Evolutionary conservation across 2,113 vertebrate species (phyloP), one percentile per base, ranked within the genome.

Genomic region (Antennarius striatus): DNA sequence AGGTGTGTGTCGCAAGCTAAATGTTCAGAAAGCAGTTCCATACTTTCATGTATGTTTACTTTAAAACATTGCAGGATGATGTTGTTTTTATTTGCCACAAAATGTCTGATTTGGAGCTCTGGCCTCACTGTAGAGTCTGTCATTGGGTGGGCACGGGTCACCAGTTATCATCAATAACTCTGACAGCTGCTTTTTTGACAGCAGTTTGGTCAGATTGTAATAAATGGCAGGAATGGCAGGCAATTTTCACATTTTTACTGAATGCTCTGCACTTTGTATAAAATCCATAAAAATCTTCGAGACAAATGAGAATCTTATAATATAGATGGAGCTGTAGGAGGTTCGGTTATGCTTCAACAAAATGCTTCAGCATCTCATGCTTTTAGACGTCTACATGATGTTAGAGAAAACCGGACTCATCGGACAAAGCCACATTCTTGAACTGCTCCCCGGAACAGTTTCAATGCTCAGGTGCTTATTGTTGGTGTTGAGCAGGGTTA

Each of bases 71-170:
- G 32, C 32, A 36, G 32, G 32, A 7, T 36, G 7, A 7, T 11
- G 42, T 5, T 4, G 6, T 40, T 17, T 42, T 3, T 53, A 14
- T 17, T 17, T 39, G 14, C n/a, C 10, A 22, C 15, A 32, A 3
- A 58, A 8, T 48, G 17, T 61, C 68, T 7, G 10, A 56, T 51
- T 22, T 15, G 36, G 4, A 32, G 48, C 30, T 32, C 30, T 36
- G 12, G 36, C 36, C 42, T 51, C 14, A 32, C 13, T 61, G 49
- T 32, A 30, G 28, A 29, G 47, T 17, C 50, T 67, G 50, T 71
- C 68, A 73, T 22, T 68, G 14, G 12, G 29, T 50, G 49, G 65
- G 56, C 51, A 55, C 10, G 69, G 75, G 54, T 75, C 71, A 72
- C 14, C 54, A 60, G 55, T 54, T 16, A 6, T 46, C 63, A 67